Evolutionary conservation across 2,888 invertebrate species (phyloP), one percentile per base, ranked within the genome.

Genomic region (Anoplius nigerrimus): DNA sequence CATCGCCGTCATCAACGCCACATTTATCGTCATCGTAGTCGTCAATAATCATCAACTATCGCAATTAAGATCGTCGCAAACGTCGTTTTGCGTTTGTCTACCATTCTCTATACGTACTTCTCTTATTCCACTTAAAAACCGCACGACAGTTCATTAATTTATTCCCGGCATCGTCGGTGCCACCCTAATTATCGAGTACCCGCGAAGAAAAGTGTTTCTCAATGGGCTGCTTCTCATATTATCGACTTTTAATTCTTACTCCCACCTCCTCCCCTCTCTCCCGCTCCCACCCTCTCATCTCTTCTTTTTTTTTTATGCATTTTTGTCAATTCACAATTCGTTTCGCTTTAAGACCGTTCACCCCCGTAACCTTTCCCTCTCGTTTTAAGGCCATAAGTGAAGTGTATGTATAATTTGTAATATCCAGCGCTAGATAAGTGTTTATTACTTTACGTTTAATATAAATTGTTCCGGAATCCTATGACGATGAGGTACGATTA

Each of bases 311-410:
- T 56, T 61, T 58, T 66, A 64, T 57, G 16, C 46, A 51, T 51
- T 46, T 62, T 34, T 34, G 8, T 34, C 8, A 34, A 11, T 13
- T 34, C 34, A 6, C 34, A 34, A 6, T 2, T 34, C 34, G 34
- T 11, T 34, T 34, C 34, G 34, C 34, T 34, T 34, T 34, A 34
- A 34, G 11, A 34, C 34, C 62, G 56, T 55, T 58, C 58, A 55
- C 15, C 27, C 24, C 42, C 56, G n/a, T 20, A 15, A 0, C 20
- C 21, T 64, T 62, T 69, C 57, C 65, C 58, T 74, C 52, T 45
- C 51, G 66, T 69, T 74, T 72, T 86, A 85, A 86, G 86, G 85
- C 84, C 85, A 85, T 85, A 85, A 84, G 84, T 85, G 85, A 85
- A 62, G 58, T 62, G 24, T 66, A 53, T 57, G 43, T 82, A 84